Evolutionary conservation across 1,140 invertebrate genomes (phyloP).

Genomic region (Drosophila sucinea): DNA sequence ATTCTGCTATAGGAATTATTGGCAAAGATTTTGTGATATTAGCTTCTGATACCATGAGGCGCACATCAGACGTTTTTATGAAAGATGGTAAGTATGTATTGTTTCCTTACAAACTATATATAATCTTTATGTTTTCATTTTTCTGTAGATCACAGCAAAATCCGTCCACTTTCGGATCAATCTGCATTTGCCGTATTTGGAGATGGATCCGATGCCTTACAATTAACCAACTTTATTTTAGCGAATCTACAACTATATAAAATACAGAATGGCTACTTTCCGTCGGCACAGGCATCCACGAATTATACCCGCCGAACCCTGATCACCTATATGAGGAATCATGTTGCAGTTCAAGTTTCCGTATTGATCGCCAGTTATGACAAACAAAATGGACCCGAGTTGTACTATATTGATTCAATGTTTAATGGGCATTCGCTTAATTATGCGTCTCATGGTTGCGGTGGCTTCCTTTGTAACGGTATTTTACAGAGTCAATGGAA

Average conservation of each 20-base stretch:
- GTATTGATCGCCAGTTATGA: slow-evolving; percentile 86
- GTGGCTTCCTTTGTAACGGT: slow-evolving; percentile 92
- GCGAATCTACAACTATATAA: slow-evolving; percentile 98
- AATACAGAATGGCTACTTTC: slow-evolving; percentile 97
- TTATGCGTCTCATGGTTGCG: slow-evolving; percentile 96
- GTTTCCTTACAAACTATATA: not conserved
- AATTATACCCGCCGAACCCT: slow-evolving; percentile 94
- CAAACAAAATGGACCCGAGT: slow-evolving; percentile 88
- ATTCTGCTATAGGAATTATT: slow-evolving; percentile 95
- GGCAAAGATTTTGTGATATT: slow-evolving; percentile 96
- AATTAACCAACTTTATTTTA: slow-evolving; percentile 98
- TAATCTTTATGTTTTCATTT: no score
- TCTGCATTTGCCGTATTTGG: slow-evolving; percentile 27
- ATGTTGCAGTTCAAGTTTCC: slow-evolving; percentile 84
- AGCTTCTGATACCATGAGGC: slow-evolving; percentile 94
- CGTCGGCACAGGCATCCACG: slow-evolving; percentile 94
- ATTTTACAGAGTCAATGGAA: slow-evolving; percentile 95
- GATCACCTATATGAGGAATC: slow-evolving; percentile 93
- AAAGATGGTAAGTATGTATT: slow-evolving; percentile 89
- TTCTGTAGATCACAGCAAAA: slow-evolving; percentile 24
- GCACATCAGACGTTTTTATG: slow-evolving; percentile 95
- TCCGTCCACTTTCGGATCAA: not conserved
- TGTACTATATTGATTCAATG: slow-evolving; percentile 94
- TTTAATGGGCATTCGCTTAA: slow-evolving; percentile 92
- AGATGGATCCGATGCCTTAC: slow-evolving; percentile 78